Conservation (phyloP, 2,113 vertebrate species). For the Erpornis zantholeuca region DNA sequence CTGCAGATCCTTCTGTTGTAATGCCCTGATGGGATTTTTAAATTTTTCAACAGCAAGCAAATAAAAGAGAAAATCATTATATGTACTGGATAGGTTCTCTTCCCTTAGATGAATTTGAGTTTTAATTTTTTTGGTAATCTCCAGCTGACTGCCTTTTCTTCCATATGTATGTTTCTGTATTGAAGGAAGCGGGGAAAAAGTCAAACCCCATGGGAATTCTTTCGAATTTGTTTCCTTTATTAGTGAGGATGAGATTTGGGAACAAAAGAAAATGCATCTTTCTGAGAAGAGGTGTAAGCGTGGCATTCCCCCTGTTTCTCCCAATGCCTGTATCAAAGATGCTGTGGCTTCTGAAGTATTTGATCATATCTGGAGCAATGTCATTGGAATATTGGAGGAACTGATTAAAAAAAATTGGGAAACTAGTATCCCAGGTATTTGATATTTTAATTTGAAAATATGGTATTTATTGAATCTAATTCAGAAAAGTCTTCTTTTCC, state of each 20-base stretch:
- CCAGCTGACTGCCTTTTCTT: not conserved
- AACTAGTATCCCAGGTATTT: conserved; percentile 67
- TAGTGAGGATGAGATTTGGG: conserved; percentile 73
- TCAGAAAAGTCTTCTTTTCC: not conserved
- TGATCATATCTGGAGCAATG: conserved; percentile 74
- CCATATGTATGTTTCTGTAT: not conserved
- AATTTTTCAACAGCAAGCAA: not conserved
- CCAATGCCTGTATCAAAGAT: conserved; percentile 78
- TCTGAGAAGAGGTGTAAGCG: conserved; percentile 43
- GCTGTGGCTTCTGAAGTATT: conserved; percentile 79
- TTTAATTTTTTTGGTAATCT: not conserved
- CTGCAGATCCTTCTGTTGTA: not conserved
- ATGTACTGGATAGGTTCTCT: not conserved
- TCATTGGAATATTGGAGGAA: conserved; percentile 70
- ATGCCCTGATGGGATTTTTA: not conserved
- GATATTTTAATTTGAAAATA: not conserved
- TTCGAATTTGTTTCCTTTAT: conserved; percentile 49
- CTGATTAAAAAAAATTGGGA: conserved; percentile 78
- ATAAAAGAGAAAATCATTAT: not conserved
- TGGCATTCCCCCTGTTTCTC: conserved; percentile 82
- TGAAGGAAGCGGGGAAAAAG: not conserved
- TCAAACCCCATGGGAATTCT: not conserved
- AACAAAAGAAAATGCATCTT: conserved; percentile 45
- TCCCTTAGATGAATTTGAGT: not conserved
- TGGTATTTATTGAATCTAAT: not conserved